phyloP scores from a whole-genome alignment of 2,888 invertebrate species.

The Mycalesis mineus region DNA sequence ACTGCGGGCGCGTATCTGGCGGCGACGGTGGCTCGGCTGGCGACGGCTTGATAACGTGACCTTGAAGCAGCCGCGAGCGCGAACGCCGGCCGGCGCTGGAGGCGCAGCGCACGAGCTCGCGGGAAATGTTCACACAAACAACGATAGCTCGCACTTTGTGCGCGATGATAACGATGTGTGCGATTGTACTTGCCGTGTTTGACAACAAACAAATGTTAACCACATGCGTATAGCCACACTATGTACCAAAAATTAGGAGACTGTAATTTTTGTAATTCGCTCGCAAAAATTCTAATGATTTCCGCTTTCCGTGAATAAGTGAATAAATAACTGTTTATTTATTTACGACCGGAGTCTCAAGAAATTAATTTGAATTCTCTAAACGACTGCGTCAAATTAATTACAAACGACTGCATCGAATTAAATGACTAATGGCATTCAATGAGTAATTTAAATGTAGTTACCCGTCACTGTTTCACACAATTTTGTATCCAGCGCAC shows the following conservation, averaged over 20 bases:
- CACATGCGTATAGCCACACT: background rate
- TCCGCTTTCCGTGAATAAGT: background rate
- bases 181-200: constrained; percentile 26
- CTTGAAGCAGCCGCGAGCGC: constrained; percentile 69
- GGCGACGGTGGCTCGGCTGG: constrained; percentile 44
- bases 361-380: background rate
- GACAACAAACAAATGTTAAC: constrained; percentile 2
- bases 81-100: constrained; percentile 69
- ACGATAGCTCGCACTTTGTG: constrained; percentile 54
- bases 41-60: constrained; percentile 76
- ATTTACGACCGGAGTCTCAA: background rate
- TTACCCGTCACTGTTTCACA: constrained; percentile 46
- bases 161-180: constrained; percentile 48
- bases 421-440: constrained; percentile 66
- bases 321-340: background rate
- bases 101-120: constrained; percentile 60
- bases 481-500: constrained; percentile 34
- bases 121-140: constrained; percentile 72
- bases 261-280: too few relatives aligned
- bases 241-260: too few relatives aligned
- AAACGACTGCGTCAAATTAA: constrained; percentile 43
- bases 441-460: constrained; percentile 69
- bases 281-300: background rate
- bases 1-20: constrained; percentile 30
- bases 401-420: constrained; percentile 49